Evolutionary conservation across 1,140 invertebrate species (phyloP).

Genomic region (Eufriesea mexicana): DNA sequence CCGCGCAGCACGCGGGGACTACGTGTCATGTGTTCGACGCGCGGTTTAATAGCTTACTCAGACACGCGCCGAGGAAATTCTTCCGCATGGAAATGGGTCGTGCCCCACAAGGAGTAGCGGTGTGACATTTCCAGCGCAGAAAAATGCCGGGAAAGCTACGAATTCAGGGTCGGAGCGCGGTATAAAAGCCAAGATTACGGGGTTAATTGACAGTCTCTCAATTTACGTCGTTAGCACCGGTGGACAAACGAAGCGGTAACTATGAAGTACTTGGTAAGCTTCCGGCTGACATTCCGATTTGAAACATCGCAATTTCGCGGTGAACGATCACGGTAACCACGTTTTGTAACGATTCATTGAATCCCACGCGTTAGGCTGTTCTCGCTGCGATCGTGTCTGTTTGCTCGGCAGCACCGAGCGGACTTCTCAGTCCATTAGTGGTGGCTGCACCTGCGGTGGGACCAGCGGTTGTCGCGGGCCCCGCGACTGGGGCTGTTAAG

Average conservation of each 20-base stretch:
- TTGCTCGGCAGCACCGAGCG: constrained; percentile 37
- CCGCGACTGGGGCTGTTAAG: constrained; percentile 71
- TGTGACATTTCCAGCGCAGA: constrained; percentile 31
- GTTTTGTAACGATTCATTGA: background rate
- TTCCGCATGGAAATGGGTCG: constrained; percentile 35
- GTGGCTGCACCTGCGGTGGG: constrained; percentile 68
- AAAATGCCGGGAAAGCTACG: constrained; percentile 12
- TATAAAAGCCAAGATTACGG: constrained; percentile 59
- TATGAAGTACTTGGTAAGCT: constrained; percentile 47
- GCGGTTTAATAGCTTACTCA: constrained; percentile 6
- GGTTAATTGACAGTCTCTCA: constrained; percentile 38
- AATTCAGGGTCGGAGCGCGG: constrained; percentile 44
- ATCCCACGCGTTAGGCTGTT: background rate
- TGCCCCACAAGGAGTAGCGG: background rate
- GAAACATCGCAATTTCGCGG: background rate
- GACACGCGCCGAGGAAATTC: background rate
- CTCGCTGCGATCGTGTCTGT: constrained; percentile 7
- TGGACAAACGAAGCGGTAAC: constrained; percentile 3
- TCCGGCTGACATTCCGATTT: background rate
- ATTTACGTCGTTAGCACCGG: background rate
- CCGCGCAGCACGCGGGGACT: constrained; percentile 1
- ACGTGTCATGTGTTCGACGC: background rate
- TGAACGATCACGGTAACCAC: too few relatives aligned
- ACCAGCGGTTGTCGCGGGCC: constrained; percentile 70
- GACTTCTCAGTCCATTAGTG: constrained; percentile 66